phyloP scores from a whole-genome alignment of 2,888 invertebrate genomes.

The Eupithecia vulgata region DNA sequence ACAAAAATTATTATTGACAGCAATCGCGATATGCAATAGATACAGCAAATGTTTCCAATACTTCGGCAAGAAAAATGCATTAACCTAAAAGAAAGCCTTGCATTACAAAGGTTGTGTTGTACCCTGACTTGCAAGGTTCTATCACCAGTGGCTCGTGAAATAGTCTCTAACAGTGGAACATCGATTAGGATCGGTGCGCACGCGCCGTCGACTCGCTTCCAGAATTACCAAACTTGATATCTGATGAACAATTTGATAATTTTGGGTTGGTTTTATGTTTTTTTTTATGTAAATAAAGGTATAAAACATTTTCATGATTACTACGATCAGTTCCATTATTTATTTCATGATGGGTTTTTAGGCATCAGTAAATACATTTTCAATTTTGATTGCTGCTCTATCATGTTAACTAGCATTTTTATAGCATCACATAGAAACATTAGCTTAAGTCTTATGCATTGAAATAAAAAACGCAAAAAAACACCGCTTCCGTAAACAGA shows the following conservation, averaged over 20 bases:
- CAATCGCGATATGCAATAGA: background rate
- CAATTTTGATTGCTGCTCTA: no score
- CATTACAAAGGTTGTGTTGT: background rate
- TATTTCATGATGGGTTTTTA: no score
- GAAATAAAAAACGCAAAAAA: constrained; percentile 33
- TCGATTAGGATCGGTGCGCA: constrained; percentile 77
- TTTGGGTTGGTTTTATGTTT: constrained; percentile 3
- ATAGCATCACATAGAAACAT: background rate
- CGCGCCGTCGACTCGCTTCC: constrained; percentile 73
- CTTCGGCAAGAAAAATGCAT: background rate
- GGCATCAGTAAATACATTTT: no score
- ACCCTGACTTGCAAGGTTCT: constrained; percentile 9
- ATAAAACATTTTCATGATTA: background rate
- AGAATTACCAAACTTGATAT: constrained; percentile 70
- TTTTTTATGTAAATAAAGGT: background rate
- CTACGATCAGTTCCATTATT: background rate
- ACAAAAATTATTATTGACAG: background rate
- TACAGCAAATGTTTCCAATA: background rate
- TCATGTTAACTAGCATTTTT: no score
- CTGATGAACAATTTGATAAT: constrained; percentile 64
- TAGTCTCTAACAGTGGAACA: constrained; percentile 60
- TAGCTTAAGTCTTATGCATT: background rate
- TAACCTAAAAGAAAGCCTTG: background rate
- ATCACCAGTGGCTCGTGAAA: constrained; percentile 69
- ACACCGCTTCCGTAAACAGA: constrained; percentile 56